These are phyloP conservation scores for Taenioides sp. DNA, from an alignment of 2,797 vertebrate species.

Conservation along the genomic window DNA sequence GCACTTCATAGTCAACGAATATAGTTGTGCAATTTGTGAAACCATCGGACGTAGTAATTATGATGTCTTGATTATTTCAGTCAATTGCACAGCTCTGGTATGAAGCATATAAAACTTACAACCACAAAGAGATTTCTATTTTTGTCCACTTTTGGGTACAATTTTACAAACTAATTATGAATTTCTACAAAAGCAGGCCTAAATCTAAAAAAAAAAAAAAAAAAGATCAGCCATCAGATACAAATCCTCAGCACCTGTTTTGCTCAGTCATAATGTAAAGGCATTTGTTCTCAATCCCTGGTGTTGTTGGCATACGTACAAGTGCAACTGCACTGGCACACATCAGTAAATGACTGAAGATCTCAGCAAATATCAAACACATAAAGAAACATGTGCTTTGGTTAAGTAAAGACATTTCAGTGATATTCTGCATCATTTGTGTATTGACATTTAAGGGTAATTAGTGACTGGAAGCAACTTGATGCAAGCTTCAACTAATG, in stretches of 20 bases:
- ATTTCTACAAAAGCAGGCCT: too few relatives aligned
- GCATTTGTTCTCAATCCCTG: background rate
- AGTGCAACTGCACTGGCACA: background rate
- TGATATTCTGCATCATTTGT: slow-evolving; percentile 33
- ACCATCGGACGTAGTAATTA: background rate
- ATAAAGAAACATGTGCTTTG: slow-evolving; percentile 26
- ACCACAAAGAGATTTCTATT: background rate
- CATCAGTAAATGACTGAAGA: background rate
- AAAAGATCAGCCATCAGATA: background rate
- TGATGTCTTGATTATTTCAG: background rate
- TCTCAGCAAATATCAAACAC: background rate
- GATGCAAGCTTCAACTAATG: background rate
- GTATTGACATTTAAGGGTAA: slow-evolving; percentile 40
- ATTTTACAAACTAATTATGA: too few relatives aligned
- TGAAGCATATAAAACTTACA: background rate
- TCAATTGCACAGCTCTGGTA: background rate
- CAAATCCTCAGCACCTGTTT: slow-evolving; percentile 41
- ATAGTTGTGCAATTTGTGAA: background rate
- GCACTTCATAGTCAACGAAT: background rate
- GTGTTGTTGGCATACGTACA: background rate
- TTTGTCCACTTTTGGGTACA: too few relatives aligned
- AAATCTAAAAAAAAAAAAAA: background rate
- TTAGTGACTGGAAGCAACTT: slow-evolving; percentile 19
- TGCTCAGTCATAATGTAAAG: slow-evolving; percentile 3
- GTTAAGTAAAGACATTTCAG: slow-evolving; percentile 31